Percentiles rank a stretch among this genome's conserved stretches.
These are phyloP conservation scores for Pseudomyrmex sp. DNA, from an alignment of 1,140 invertebrate genomes.

Conservation along the genomic window DNA sequence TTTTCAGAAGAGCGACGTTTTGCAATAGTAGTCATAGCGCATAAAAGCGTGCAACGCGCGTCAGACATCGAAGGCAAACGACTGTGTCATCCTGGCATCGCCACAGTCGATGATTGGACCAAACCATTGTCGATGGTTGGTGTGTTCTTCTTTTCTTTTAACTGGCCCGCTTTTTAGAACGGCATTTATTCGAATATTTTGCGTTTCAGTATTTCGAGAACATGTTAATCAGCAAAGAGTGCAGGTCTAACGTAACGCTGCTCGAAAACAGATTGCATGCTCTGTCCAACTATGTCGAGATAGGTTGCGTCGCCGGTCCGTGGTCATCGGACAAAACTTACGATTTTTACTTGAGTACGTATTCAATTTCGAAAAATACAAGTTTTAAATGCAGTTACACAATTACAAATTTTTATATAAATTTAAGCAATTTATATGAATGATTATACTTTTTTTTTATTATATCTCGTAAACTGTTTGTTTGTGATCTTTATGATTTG, in stretches of 20 bases:
- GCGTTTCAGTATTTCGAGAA: slow-evolving; percentile 89
- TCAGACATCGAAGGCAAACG: slow-evolving; percentile 88
- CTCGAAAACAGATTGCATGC: slow-evolving; percentile 90
- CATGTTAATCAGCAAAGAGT: slow-evolving; percentile 88
- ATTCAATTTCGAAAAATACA: neutral
- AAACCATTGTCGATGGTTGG: slow-evolving; percentile 88
- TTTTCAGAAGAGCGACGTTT: slow-evolving; percentile 87
- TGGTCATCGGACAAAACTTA: slow-evolving; percentile 90
- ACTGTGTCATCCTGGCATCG: slow-evolving; percentile 92
- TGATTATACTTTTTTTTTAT: neutral
- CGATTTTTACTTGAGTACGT: slow-evolving; percentile 90
- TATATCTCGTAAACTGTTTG: too few relatives aligned
- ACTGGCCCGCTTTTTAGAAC: neutral
- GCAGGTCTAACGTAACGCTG: slow-evolving; percentile 88
- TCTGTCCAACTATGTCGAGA: slow-evolving; percentile 89
- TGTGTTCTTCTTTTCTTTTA: slow-evolving; percentile 27
- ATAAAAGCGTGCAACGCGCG: slow-evolving; percentile 86
- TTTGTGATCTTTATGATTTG: too few relatives aligned
- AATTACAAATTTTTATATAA: too few relatives aligned
- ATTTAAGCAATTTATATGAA: neutral
- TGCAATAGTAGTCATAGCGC: slow-evolving; percentile 90
- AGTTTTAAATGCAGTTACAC: neutral
- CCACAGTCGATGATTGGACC: slow-evolving; percentile 88
- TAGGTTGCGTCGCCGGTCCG: slow-evolving; percentile 92
- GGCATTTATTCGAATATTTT: neutral